These are phyloP conservation scores for Brachyhypopomus gauderio DNA, from an alignment of 2,113 vertebrate genomes.

Conservation along the genomic window DNA sequence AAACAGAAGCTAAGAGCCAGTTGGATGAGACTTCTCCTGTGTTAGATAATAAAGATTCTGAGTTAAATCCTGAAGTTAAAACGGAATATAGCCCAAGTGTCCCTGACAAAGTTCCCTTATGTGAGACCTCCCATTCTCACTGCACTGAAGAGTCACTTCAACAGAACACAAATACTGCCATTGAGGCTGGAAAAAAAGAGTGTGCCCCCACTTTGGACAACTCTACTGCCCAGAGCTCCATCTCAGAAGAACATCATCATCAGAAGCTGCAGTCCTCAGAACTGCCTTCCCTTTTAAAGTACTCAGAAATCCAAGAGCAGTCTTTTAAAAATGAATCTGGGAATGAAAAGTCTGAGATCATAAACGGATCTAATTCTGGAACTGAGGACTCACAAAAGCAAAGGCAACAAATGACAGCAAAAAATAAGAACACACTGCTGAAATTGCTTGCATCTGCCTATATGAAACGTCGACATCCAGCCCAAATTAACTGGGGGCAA, in stretches of 20 bases:
- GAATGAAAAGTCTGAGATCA: constrained; percentile 5
- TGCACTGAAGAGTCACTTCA: constrained; percentile 16
- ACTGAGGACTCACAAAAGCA: constrained; percentile 26
- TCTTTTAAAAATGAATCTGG: constrained; percentile 1
- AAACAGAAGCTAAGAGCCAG: background rate
- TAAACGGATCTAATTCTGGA: constrained; percentile 28
- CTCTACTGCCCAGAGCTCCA: constrained; percentile 20
- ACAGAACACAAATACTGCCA: constrained; percentile 33
- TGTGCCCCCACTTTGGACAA: constrained; percentile 42
- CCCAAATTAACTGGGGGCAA: constrained; percentile 33
- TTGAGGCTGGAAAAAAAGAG: constrained; percentile 45
- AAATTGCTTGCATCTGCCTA: constrained; percentile 74
- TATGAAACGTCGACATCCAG: constrained; percentile 56
- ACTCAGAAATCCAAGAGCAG: constrained; percentile 27
- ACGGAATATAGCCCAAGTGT: background rate
- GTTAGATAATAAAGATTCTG: background rate
- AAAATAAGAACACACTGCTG: constrained; percentile 64
- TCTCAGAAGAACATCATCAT: constrained; percentile 5
- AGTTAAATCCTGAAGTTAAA: background rate
- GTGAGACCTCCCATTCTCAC: background rate
- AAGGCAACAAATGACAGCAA: constrained; percentile 20
- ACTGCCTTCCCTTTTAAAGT: background rate
- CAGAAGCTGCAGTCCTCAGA: background rate
- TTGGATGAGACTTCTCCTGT: background rate
- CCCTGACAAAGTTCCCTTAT: background rate